Percentiles rank a stretch among this genome's conserved stretches.
Evolutionary conservation across 1,140 invertebrate species (phyloP).

Genomic region (Drosophila miranda): DNA sequence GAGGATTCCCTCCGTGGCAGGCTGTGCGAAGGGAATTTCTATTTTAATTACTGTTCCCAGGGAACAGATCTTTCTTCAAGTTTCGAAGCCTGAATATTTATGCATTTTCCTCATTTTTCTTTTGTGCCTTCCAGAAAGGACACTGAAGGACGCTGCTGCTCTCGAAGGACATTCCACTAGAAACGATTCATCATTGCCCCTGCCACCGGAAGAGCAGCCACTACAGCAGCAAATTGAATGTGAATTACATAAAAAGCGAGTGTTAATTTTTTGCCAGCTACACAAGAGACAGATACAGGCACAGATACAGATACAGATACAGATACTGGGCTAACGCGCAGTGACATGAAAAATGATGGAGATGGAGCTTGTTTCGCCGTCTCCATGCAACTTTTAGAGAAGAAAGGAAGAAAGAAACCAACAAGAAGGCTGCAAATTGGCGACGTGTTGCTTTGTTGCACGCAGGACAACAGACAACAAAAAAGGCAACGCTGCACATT

Average conservation of each 20-base stretch:
- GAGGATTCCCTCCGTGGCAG: constrained; percentile 13
- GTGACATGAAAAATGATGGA: constrained; percentile 79
- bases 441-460: constrained; percentile 23
- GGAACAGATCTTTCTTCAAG: background rate
- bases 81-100: constrained; percentile 9
- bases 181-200: constrained; percentile 67
- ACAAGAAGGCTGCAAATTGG: constrained; percentile 61
- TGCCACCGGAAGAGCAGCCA: constrained; percentile 25
- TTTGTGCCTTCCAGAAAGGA: constrained; percentile 5
- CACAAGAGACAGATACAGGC: constrained; percentile 40
- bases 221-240: constrained; percentile 79
- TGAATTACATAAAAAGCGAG: constrained; percentile 79
- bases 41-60: constrained; percentile 20
- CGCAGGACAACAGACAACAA: constrained; percentile 35
- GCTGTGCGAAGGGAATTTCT: constrained; percentile 2
- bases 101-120: constrained; percentile 14
- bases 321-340: constrained; percentile 71
- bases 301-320: constrained; percentile 28
- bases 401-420: constrained; percentile 35
- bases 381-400: constrained; percentile 32
- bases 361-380: constrained; percentile 55
- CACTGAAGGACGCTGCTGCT: constrained; percentile 12
- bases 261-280: constrained; percentile 72
- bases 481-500: constrained; percentile 54
- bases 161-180: constrained; percentile 56